Base-by-base conservation (phyloP, 2,888 invertebrate species). In the Arge pagana region DNA sequence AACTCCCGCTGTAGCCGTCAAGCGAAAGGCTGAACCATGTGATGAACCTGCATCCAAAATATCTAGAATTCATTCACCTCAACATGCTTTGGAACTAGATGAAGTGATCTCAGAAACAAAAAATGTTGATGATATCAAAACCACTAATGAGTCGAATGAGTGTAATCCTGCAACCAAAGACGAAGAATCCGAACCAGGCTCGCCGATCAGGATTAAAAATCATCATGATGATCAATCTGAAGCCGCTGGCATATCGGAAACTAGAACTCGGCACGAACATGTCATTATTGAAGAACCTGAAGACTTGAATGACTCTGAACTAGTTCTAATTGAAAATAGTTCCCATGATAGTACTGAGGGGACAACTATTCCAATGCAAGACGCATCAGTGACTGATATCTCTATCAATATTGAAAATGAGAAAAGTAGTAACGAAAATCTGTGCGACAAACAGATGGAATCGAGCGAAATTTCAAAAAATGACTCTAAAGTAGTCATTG, bases 1-100 rank as follows among this genome's bases (percentile, higher is more conserved):
- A 7, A 6, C 48, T 1, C 48, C 42, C 2, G 41, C 24, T 5
- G 8, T 21, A 18, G 10, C 45, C 16, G 2, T 57, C 1, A 65
- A 65, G 48, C 59, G 65, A 4, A 65, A 60, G 50, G 55, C 50
- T n/a, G 51, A 24, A 4, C 39, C 54, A 2, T 28, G 56, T 3
- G 60, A 61, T 1, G 65, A 62, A 28, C 58, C 57, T 3, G 41
- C 55, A 3, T 4, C 16, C 13, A 65, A 65, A 23, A 36, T 63
- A 6, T 41, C 41, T 10, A 62, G 30, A 50, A 57, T 30, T 23
- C n/a, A 21, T 6, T 6, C 30, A 3, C n/a, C 16, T 23, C 19
- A 26, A 28, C 37, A 52, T 30, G 30, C 30, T 6, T 48, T 39
- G 19, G 48, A 36, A 18, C 24, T 52, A 18, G 39, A 23, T 21